Evolutionary conservation across 2,888 invertebrate genomes (phyloP), one percentile per base, ranked within the genome.

Genomic region (Trichogramma evanescens): DNA sequence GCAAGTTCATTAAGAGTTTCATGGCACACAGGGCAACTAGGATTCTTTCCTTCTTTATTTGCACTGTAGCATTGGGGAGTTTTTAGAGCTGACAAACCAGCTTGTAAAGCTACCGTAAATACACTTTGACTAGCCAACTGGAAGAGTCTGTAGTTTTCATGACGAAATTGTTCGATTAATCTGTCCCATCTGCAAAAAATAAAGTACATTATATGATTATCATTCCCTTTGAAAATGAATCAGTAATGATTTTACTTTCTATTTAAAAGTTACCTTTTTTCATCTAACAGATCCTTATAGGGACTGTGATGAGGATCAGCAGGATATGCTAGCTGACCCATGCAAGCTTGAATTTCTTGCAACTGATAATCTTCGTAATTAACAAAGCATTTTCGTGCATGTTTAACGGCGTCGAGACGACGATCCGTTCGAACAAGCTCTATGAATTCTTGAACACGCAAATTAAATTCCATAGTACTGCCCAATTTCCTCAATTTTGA

Each of bases 271-370:
- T 66, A 75, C 77, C 90, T 85, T 38, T 80, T 80, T 67, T 82
- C 81, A 66, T 82, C 82, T 71, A 90, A 83, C 65, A 89, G 81
- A 61, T 83, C 81, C 70, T 84, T 85, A 77, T 90, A 91, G 59
- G 88, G 88, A 75, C 85, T 85, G 41, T 72, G 71, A 58, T 72
- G 74, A 63, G 93, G 91, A 68, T 87, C 86, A 53, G 87, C 84
- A n/a, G 93, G 91, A 78, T 95, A 96, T 2, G 96, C 97, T 54
- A 97, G 82, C 71, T 97, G 85, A 49, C 94, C 96, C 96, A 97
- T 97, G 67, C 93, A 94, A 72, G 91, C 90, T 75, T 95, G 93
- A 54, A 97, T 92, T 69, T 93, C 91, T 54, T 84, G 83, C 49
- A 95, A 78, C 73, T 94, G 94, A 5, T 89, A 91, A 57, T 93